phyloP scores from a whole-genome alignment of 2,888 invertebrate genomes.

The Fissipunctia ypsillon region DNA sequence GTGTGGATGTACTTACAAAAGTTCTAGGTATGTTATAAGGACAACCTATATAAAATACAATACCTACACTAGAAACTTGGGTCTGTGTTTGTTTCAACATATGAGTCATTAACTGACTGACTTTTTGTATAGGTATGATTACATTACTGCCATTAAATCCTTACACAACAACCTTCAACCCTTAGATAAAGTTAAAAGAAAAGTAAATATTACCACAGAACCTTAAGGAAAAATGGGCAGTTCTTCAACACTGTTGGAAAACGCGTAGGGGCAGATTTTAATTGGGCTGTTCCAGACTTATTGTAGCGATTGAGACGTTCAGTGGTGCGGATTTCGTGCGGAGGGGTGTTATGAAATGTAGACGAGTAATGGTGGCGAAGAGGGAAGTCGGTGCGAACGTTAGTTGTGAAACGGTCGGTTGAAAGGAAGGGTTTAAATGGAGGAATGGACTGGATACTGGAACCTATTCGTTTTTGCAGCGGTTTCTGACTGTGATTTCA shows the following conservation, averaged over 20 bases:
- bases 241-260: slow-evolving; percentile 45
- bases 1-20: neutral
- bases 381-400: slow-evolving; percentile 28
- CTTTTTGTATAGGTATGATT: neutral
- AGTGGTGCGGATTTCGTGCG: slow-evolving; percentile 52
- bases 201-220: slow-evolving; percentile 41
- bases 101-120: neutral
- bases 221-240: slow-evolving; percentile 26
- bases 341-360: slow-evolving; percentile 55
- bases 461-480: neutral
- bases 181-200: slow-evolving; percentile 12
- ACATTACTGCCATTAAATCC: neutral
- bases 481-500: neutral
- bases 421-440: slow-evolving; percentile 4
- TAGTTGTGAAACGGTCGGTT: slow-evolving; percentile 17
- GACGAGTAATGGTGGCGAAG: slow-evolving; percentile 34
- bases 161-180: neutral
- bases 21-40: too few relatives aligned
- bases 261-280: slow-evolving; percentile 63
- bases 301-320: slow-evolving; percentile 64
- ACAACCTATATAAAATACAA: neutral
- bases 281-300: slow-evolving; percentile 65
- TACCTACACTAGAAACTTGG: neutral
- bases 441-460: slow-evolving; percentile 6
- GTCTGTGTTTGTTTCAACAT: neutral